Percentiles rank a stretch among this genome's conserved stretches.
Evolutionary conservation across 2,113 vertebrate genomes (phyloP).

Genomic region (Helogale parvula): DNA sequence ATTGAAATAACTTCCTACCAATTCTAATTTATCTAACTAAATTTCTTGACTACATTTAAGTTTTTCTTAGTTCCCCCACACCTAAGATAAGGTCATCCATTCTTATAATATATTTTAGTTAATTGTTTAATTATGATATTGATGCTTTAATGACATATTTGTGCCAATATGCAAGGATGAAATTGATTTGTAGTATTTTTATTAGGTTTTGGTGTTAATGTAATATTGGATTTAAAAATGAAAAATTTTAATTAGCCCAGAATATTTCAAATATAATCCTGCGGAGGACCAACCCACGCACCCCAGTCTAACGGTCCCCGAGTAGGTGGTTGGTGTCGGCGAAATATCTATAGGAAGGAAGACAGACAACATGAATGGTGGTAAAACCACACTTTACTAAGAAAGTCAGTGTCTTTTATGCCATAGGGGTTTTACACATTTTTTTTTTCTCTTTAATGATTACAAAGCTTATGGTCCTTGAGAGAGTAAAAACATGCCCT

Average conservation of each 20-base stretch:
- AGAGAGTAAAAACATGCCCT: no score
- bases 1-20: neutral
- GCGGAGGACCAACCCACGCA: no score
- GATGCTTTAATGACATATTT: constrained; percentile 14
- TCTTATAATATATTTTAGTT: constrained; percentile 25
- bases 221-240: neutral
- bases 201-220: neutral
- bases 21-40: neutral
- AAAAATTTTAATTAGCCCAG: neutral
- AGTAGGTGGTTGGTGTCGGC: no score
- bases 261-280: constrained; percentile 6
- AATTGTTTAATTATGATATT: constrained; percentile 24
- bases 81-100: neutral
- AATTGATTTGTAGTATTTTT: constrained; percentile 4
- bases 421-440: no score
- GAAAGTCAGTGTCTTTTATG: no score
- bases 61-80: neutral
- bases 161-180: neutral
- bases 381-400: no score
- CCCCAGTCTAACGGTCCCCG: no score
- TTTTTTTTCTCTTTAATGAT: no score
- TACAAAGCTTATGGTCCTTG: no score
- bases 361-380: no score
- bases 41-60: neutral
- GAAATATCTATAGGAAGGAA: no score